Evolutionary conservation across 2,888 invertebrate species (phyloP).

Genomic region (Hyalella azteca): DNA sequence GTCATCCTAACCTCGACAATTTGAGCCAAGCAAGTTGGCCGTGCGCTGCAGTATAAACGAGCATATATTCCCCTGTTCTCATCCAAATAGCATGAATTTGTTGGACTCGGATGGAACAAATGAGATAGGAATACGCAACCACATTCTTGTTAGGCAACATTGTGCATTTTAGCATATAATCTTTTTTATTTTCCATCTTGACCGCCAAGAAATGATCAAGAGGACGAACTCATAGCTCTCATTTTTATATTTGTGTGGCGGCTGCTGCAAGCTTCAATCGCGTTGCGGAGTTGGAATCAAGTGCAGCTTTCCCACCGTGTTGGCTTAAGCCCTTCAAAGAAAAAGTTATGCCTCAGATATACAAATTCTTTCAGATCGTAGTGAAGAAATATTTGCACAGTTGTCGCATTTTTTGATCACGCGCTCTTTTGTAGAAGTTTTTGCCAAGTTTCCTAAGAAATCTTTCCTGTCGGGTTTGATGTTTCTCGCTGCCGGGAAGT

Average conservation of each 20-base stretch:
- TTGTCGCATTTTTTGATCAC: not conserved
- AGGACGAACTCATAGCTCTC: no score
- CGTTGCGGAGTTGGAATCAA: not conserved
- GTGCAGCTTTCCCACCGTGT: not conserved
- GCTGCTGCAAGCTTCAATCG: not conserved
- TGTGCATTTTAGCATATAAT: no score
- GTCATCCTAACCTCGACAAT: no score
- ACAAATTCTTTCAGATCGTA: not conserved
- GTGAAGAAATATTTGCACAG: not conserved
- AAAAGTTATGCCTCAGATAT: not conserved
- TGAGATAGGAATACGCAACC: no score
- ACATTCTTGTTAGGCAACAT: no score
- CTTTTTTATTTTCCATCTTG: no score
- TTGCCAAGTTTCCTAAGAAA: constrained; percentile 3
- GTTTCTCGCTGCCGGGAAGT: not conserved
- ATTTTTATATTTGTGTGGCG: not conserved
- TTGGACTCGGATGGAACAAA: no score
- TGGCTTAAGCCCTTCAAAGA: not conserved
- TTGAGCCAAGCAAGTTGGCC: no score
- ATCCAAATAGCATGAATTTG: no score
- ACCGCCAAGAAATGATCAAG: no score
- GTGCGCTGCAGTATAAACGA: no score
- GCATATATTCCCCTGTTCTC: no score
- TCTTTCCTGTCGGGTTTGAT: constrained; percentile 4
- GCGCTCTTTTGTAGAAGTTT: not conserved